Percentiles rank a stretch among this genome's conserved stretches.
phyloP scores from a whole-genome alignment of 2,888 invertebrate genomes.

The Cosmia trapezina region DNA sequence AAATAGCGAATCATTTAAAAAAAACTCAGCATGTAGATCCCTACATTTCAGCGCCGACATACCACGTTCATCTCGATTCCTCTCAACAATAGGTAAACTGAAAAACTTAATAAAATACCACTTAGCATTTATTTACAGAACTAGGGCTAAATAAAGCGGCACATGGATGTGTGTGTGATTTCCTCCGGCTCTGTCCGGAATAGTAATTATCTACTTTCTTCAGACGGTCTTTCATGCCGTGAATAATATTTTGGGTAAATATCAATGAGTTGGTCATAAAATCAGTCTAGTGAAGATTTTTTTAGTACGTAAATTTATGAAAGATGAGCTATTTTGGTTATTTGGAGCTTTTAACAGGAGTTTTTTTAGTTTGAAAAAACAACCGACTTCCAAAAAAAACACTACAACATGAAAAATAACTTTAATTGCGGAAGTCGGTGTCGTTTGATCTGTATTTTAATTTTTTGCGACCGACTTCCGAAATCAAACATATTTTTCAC shows the following conservation, averaged over 20 bases:
- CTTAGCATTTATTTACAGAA: conserved; percentile 76
- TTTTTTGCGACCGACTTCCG: too few relatives aligned
- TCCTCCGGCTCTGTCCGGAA: conserved; percentile 69
- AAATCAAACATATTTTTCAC: too few relatives aligned
- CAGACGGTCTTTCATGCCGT: conserved; percentile 44
- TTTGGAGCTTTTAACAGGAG: not conserved
- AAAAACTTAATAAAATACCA: conserved; percentile 78
- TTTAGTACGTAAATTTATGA: not conserved
- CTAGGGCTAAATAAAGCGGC: conserved; percentile 71
- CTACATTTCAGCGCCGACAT: conserved; percentile 67
- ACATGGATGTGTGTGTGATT: conserved; percentile 73
- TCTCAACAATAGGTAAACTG: conserved; percentile 70
- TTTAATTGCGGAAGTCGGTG: too few relatives aligned
- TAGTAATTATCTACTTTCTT: conserved; percentile 59
- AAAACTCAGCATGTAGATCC: conserved; percentile 62
- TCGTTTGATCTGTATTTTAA: too few relatives aligned
- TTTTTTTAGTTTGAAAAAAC: not conserved
- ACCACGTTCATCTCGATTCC: conserved; percentile 74
- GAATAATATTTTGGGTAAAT: conserved; percentile 49
- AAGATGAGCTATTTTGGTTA: not conserved
- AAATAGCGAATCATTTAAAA: conserved; percentile 62
- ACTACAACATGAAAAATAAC: too few relatives aligned
- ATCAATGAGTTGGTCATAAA: conserved; percentile 23
- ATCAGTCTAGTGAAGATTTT: conserved; percentile 13
- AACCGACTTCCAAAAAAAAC: too few relatives aligned